Base-by-base conservation (phyloP, 2,888 invertebrate species). In the Anoncus sp. region DNA sequence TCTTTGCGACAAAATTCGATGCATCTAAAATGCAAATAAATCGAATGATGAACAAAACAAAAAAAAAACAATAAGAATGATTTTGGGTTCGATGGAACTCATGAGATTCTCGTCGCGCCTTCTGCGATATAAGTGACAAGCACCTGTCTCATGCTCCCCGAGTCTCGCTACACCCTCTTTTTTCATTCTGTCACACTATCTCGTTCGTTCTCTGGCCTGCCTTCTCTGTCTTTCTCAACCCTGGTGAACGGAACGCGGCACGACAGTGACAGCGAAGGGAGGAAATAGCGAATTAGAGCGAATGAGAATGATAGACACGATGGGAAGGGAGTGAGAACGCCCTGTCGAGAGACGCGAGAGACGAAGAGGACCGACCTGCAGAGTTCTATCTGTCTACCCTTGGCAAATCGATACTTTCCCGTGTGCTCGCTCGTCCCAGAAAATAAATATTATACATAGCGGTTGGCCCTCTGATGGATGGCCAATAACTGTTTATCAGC, bases 391-490 rank as follows among this genome's bases (percentile, higher is more conserved):
- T 31, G 24, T 70, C 35, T 62, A 35, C 60, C 55, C 62, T 62
- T 83, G 83, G 82, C 83, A 83, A 88, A 89, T 89, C 89, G 87
- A 89, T 89, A 88, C 85, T 83, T 82, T 22, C 35, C 53, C 60
- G 53, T 38, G 51, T 27, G 20, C 43, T 20, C 40, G 18, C 18
- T 38, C 18, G 47, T 45, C 66, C 43, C 51, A 40, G 53, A 76
- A 51, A 59, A 47, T 31, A 40, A 59, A 71, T n/a, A n/a, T n/a
- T n/a, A n/a, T n/a, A 60, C 35, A 60, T 60, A 45, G 45, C 38
- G 35, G 47, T 47, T 53, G 75, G 71, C 55, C 53, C 7, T 24
- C 16, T 10, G n/a, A 14, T n/a, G 38, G 9, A 49, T 22, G 49
- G 22, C 40, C 62, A 62, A 35, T 49, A 22, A 74, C 69, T n/a